Base-by-base conservation (phyloP, 2,797 vertebrate genomes). In the Gadopsis bispinosus region DNA sequence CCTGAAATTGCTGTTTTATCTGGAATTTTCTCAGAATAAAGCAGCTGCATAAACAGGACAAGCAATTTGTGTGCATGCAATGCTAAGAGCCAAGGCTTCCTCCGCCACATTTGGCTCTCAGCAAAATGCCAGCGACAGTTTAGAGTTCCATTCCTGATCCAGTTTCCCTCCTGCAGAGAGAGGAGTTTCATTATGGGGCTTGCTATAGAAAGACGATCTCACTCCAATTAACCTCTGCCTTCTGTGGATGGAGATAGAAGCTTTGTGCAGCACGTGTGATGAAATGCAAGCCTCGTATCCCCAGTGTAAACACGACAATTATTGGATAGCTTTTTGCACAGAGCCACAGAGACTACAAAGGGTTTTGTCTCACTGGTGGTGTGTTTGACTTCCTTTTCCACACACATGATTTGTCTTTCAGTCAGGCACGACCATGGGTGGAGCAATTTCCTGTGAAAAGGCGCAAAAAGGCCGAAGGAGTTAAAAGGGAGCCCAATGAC, bases 21-120 rank as follows among this genome's bases (percentile, higher is more conserved):
- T 88, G 83, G 89, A 89, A 79, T 87, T 83, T 80, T 75, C 73
- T 80, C 56, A 8, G 1, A 72, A 89, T 89, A 84, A 91, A 89
- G 84, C 93, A 93, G 93, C 92, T 93, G 90, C 88, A 66, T 69
- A 93, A 94, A 93, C 92, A 94, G 90, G 86, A 92, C 92, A 87
- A 83, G 88, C 84, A 82, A 91, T 92, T 92, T 93, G 89, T 47
- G 86, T 83, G 90, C 83, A 91, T 84, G 90, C 60, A n/a, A 90
- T 31, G 73, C 85, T 76, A 75, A 88, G 85, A 64, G 7, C 84
- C 77, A 17, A 67, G 62, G 80, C 77, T 89, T 90, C 84, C 83
- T 85, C 77, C 14, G 6, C 80, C 84, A 81, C 80, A 70, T 75
- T 80, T 80, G 81, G 78, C 87, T 87, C 83, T 71, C 64, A 22